Conservation (phyloP, 2,113 vertebrate species). For the Porphyrio hochstetteri region DNA sequence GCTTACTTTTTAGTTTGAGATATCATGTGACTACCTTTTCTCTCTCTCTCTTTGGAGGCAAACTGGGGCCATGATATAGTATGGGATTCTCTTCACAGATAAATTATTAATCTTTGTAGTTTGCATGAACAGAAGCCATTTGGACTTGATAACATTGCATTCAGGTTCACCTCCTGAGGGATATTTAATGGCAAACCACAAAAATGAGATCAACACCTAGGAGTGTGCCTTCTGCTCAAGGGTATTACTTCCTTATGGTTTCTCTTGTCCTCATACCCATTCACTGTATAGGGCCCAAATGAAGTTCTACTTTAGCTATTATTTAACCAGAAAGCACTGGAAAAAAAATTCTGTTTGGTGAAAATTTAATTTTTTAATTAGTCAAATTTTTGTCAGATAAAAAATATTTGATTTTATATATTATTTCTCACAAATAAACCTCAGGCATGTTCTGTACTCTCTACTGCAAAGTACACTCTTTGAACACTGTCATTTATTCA, state of each 20-base stretch:
- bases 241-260: background rate
- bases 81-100: background rate
- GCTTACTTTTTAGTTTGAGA: background rate
- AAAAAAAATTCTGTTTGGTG: background rate
- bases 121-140: background rate
- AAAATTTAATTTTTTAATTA: background rate
- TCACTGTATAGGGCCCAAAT: background rate
- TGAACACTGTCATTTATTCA: slow-evolving; percentile 1
- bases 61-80: background rate
- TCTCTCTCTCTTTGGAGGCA: background rate
- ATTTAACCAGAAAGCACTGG: background rate
- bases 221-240: background rate
- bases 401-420: background rate
- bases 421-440: slow-evolving; percentile 38
- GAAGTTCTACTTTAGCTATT: background rate
- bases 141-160: background rate
- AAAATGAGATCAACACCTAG: background rate
- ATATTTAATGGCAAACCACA: background rate
- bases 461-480: background rate
- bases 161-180: background rate
- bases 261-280: background rate
- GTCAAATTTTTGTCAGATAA: background rate
- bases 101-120: background rate
- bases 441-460: background rate
- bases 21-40: background rate